phyloP scores from a whole-genome alignment of 2,888 invertebrate genomes.

The Notodonta dromedarius region DNA sequence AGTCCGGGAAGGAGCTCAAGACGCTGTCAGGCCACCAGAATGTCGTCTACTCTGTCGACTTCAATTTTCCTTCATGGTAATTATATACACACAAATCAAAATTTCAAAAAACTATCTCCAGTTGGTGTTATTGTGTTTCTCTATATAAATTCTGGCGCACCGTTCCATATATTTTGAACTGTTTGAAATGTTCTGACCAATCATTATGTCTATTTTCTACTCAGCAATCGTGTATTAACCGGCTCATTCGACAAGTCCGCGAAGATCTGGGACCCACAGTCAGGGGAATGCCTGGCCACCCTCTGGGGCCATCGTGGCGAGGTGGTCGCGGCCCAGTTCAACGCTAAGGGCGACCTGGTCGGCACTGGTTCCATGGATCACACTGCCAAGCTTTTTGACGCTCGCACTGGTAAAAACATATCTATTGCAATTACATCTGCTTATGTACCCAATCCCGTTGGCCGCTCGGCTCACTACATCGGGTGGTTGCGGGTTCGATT shows the following conservation, averaged over 20 bases:
- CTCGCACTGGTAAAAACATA: conserved; percentile 81
- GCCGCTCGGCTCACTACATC: no score
- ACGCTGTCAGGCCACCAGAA: conserved; percentile 90
- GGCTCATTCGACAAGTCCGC: conserved; percentile 93
- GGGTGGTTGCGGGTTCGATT: no score
- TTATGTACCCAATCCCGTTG: no score
- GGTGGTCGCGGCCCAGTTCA: conserved; percentile 89
- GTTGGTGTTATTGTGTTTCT: no score
- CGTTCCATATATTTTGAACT: no score
- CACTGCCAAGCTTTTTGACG: conserved; percentile 89
- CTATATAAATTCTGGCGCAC: no score
- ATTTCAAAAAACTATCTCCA: no score
- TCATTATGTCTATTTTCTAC: conserved; percentile 15
- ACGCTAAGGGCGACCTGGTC: conserved; percentile 85
- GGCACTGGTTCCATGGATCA: conserved; percentile 92
- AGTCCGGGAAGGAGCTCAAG: conserved; percentile 87
- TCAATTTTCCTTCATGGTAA: conserved; percentile 91
- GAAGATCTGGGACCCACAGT: conserved; percentile 88
- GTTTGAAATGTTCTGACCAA: no score
- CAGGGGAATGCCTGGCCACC: conserved; percentile 87
- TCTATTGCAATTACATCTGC: no score
- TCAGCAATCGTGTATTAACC: conserved; percentile 89
- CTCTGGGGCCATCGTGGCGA: conserved; percentile 91
- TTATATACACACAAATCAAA: conserved; percentile 1
- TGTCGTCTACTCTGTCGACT: conserved; percentile 91